phyloP scores from a whole-genome alignment of 2,888 invertebrate species.

The Netelia melanura region DNA sequence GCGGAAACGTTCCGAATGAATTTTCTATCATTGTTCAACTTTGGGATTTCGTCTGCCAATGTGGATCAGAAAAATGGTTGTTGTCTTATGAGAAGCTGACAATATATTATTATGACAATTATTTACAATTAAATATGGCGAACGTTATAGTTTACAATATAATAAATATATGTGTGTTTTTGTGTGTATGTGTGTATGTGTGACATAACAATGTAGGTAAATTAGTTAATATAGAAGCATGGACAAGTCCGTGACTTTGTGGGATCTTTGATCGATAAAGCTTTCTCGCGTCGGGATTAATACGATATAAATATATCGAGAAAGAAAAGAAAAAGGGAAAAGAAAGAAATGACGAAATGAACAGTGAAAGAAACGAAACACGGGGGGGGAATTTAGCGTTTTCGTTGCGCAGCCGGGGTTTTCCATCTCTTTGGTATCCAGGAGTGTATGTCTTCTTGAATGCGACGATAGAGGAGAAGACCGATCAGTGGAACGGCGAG shows the following conservation, averaged over 20 bases:
- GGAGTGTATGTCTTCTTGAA: constrained; percentile 88
- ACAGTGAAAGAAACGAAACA: constrained; percentile 48
- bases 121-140: constrained; percentile 61
- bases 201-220: constrained; percentile 2
- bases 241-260: constrained; percentile 36
- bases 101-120: constrained; percentile 64
- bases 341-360: constrained; percentile 4
- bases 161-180: constrained; percentile 55
- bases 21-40: neutral
- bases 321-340: constrained; percentile 6
- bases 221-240: constrained; percentile 46
- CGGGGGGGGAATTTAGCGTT: constrained; percentile 49
- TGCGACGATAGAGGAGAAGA: constrained; percentile 91
- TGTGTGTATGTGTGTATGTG: constrained; percentile 19
- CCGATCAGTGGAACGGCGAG: constrained; percentile 92
- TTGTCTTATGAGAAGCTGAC: constrained; percentile 56
- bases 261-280: constrained; percentile 47
- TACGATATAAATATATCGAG: constrained; percentile 42
- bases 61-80: neutral
- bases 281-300: constrained; percentile 34
- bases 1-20: constrained; percentile 13
- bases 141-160: constrained; percentile 55
- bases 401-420: constrained; percentile 58
- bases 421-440: constrained; percentile 77
- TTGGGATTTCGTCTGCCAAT: neutral